Evolutionary conservation across 2,888 invertebrate species (phyloP), one percentile per base, ranked within the genome.

Genomic region (Seira musarum): DNA sequence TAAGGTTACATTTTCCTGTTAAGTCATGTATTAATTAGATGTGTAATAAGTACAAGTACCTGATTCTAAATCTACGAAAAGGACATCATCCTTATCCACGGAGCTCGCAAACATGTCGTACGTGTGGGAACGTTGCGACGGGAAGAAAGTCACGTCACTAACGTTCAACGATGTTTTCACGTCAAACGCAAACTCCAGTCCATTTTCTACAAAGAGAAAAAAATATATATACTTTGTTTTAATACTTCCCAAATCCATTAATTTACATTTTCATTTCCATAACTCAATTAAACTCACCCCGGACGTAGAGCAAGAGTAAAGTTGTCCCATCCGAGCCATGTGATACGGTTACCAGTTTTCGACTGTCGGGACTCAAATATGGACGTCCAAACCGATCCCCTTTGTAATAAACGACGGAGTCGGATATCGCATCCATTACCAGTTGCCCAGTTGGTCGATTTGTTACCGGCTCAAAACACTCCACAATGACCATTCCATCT

Each of bases 31-130:
- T n/a, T 53, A 69, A 69, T 21, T 15, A 53, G 21, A 69, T 53
- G 70, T 21, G 30, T 17, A 35, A 72, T 65, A 22, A 19, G 21
- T 63, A 53, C 84, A n/a, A n/a, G 88, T 89, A 90, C 93, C 93
- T 87, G 93, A 92, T 40, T 92, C 90, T 81, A 94, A 90, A 88
- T 93, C 93, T 64, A 94, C 89, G 87, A 93, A 93, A 61, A 94
- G 90, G 83, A 94, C 92, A 85, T 93, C 93, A 87, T 93, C 93
- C 87, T 93, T 93, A 87, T 93, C 93, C 86, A 91, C 91, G 10
- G 93, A 92, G 79, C 92, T 93, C 72, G 94, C 93, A 87, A 93
- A 94, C 60, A 94, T 90, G 88, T 94, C 94, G 87, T 94, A 94
- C 80, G 93, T 93, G 87, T 93, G 93, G 22, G 92, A 92, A 1